Conservation (phyloP, 53 echinoderm and acorn worm genomes). For the Antedon mediterranea region DNA sequence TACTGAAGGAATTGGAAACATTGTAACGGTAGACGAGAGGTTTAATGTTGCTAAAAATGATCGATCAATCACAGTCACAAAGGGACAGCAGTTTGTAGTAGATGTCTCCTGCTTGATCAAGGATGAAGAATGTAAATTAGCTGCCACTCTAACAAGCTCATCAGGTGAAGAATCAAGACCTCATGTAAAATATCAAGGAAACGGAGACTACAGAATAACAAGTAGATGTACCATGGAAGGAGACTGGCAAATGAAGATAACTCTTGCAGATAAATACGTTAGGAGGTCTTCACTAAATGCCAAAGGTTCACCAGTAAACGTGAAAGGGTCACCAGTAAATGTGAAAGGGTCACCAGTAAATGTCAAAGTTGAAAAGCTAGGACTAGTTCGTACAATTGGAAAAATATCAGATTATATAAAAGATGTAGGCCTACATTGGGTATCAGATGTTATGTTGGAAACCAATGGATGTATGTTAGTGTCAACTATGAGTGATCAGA, state of each 20-base stretch:
- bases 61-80: background rate
- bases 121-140: no score
- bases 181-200: no score
- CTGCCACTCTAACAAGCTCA: no score
- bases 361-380: background rate
- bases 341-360: background rate
- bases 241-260: background rate
- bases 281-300: background rate
- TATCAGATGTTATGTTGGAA: background rate
- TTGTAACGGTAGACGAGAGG: no score
- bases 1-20: no score
- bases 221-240: background rate
- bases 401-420: background rate
- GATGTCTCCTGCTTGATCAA: no score
- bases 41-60: no score
- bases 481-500: background rate
- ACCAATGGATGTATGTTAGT: background rate
- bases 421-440: background rate
- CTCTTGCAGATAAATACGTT: background rate
- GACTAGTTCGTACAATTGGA: background rate
- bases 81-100: background rate
- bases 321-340: background rate
- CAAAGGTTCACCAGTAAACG: no score
- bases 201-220: background rate
- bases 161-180: no score